Percentiles rank a stretch among this genome's conserved stretches.
phyloP scores from a whole-genome alignment of 2,888 invertebrate species.

The Elmis aenea region DNA sequence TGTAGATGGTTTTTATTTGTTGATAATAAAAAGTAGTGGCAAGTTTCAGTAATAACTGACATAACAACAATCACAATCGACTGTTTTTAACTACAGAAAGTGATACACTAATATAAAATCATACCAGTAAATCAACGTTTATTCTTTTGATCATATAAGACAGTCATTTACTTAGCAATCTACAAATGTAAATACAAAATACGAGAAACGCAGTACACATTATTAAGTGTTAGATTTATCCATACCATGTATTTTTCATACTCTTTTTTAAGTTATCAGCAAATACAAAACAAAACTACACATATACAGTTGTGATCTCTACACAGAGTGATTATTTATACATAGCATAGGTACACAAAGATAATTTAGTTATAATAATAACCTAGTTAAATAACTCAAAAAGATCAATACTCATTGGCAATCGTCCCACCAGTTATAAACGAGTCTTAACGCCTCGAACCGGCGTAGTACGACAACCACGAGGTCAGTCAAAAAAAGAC shows the following conservation, averaged over 20 bases:
- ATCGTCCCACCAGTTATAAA: no score
- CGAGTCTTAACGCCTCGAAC: slow-evolving; percentile 45
- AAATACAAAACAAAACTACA: slow-evolving; percentile 49
- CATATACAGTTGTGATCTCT: slow-evolving; percentile 45
- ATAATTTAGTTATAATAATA: slow-evolving; percentile 38
- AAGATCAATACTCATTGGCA: slow-evolving; percentile 13
- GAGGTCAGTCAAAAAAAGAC: slow-evolving; percentile 38
- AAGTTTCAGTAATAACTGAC: no score
- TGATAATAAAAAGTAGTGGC: no score
- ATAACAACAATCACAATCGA: no score
- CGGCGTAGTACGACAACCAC: no score
- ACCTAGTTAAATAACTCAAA: slow-evolving; percentile 24
- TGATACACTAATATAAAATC: slow-evolving; percentile 8
- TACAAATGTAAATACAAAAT: slow-evolving; percentile 32
- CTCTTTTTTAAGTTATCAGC: slow-evolving; percentile 42
- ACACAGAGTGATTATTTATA: slow-evolving; percentile 48
- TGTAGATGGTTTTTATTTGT: no score
- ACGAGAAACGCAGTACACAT: slow-evolving; percentile 35
- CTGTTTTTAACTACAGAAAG: no score
- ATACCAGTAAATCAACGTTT: slow-evolving; percentile 15
- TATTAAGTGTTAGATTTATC: slow-evolving; percentile 34
- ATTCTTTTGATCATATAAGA: slow-evolving; percentile 16
- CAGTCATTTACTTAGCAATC: slow-evolving; percentile 19
- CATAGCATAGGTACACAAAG: slow-evolving; percentile 49
- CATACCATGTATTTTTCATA: slow-evolving; percentile 41